Evolutionary conservation across 2,888 invertebrate genomes (phyloP).

Genomic region (Idaea dimidiata): DNA sequence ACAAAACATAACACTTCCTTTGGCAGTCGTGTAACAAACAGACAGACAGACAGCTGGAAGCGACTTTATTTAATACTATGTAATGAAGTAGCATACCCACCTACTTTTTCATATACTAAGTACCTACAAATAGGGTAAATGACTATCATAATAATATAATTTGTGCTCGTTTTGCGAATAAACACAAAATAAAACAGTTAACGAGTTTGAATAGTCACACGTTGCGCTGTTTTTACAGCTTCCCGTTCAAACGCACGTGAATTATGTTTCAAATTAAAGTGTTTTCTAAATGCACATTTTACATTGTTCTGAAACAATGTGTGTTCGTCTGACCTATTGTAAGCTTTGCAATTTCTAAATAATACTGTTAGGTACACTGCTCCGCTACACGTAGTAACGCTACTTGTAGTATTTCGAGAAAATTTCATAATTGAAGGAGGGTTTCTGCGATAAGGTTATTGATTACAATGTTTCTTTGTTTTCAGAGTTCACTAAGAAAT

Average conservation of each 20-base stretch:
- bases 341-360: constrained; percentile 38
- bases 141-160: neutral
- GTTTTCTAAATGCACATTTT: constrained; percentile 11
- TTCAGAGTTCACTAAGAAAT: constrained; percentile 77
- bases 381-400: constrained; percentile 48
- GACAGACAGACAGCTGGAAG: too few species aligned
- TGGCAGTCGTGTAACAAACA: too few species aligned
- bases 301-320: constrained; percentile 36
- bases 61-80: too few species aligned
- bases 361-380: constrained; percentile 42
- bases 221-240: constrained; percentile 8
- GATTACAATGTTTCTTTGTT: constrained; percentile 39
- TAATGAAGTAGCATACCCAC: too few species aligned
- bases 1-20: too few species aligned
- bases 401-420: constrained; percentile 40
- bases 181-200: neutral
- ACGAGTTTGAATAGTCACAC: constrained; percentile 4
- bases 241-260: neutral
- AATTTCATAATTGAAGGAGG: constrained; percentile 47
- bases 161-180: neutral
- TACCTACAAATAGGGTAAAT: constrained; percentile 20
- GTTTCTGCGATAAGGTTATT: constrained; percentile 19
- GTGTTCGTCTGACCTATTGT: constrained; percentile 46
- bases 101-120: constrained; percentile 1
- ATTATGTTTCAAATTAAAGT: constrained; percentile 6